Base-by-base conservation (phyloP, 2,797 vertebrate genomes). In the Malurus splendens region DNA sequence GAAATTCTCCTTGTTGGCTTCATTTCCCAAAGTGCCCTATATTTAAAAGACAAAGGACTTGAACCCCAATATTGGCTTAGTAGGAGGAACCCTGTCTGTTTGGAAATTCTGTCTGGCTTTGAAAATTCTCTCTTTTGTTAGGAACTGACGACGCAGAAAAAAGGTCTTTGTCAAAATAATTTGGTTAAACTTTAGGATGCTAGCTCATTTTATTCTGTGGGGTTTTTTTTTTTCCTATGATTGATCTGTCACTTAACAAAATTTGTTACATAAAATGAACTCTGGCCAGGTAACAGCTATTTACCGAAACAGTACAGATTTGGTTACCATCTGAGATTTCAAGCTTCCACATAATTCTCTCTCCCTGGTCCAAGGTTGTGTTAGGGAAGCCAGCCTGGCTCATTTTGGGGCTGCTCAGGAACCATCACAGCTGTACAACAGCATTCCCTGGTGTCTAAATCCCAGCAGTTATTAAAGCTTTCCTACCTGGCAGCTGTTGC, bases 381-480 rank as follows among this genome's bases (percentile, higher is more conserved):
- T 44, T 18, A 47, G 12, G n/a, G 28, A 9, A 87, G 15, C 6
- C 68, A 86, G 41, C 14, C 70, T 38, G 50, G 61, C n/a, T 85
- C 22, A 5, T 10, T 80, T 75, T 19, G 16, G 68, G 64, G n/a
- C 68, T 80, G 52, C 65, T 79, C 50, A 41, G 56, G 67, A 89
- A 50, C 56, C 54, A 39, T 56, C 15, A 41, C 5, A 36, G 57
- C 83, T 52, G 33, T 36, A 19, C 59, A 81, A 59, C 7, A 84
- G 59, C 78, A 22, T 57, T 57, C 64, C 89, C 81, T 3, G 6
- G 79, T 64, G 85, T 60, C 45, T 65, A 66, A 89, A 92, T 73
- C 80, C 80, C 52, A 81, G 87, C 48, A 83, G 70, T 52, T 86
- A 72, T 70, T 81, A 87, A 83, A 86, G 73, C 65, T 92, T 45